These are phyloP conservation scores for Ploceus nigricollis DNA, from an alignment of 2,113 vertebrate genomes.

Conservation along the genomic window DNA sequence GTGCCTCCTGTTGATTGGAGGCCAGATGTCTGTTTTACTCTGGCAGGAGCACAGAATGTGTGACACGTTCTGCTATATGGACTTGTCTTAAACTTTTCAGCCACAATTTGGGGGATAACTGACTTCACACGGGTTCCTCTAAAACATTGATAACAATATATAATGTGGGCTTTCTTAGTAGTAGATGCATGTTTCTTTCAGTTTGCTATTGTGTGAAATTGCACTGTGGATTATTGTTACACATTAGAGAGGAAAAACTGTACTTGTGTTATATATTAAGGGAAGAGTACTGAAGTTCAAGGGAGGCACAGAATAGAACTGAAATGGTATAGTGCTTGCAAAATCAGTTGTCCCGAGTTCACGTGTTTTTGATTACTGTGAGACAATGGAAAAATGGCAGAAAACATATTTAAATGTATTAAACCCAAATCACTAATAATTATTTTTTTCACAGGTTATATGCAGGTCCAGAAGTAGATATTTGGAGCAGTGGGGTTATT, in stretches of 20 bases:
- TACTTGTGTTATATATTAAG: not conserved
- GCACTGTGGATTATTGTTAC: not conserved
- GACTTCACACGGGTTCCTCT: not conserved
- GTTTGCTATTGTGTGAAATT: not conserved
- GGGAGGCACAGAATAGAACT: not conserved
- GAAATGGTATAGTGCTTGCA: not conserved
- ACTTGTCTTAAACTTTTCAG: not conserved
- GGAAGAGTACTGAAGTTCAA: not conserved
- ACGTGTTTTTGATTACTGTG: not conserved
- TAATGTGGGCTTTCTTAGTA: not conserved
- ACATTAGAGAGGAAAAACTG: not conserved
- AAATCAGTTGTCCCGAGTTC: not conserved
- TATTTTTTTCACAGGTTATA: constrained; percentile 81
- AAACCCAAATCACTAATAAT: not conserved
- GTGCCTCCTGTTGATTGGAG: not conserved
- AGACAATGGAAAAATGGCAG: not conserved
- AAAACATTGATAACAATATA: not conserved
- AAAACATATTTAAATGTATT: not conserved
- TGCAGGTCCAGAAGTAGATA: constrained; percentile 96
- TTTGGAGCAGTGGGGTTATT: constrained; percentile 98
- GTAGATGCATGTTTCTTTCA: not conserved
- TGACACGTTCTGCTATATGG: not conserved
- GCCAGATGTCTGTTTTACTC: not conserved
- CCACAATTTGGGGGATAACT: not conserved
- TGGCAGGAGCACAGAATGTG: not conserved